Evolutionary conservation across 1,140 invertebrate species (phyloP), one percentile per base, ranked within the genome.

Genomic region (Leptopilina clavipes): DNA sequence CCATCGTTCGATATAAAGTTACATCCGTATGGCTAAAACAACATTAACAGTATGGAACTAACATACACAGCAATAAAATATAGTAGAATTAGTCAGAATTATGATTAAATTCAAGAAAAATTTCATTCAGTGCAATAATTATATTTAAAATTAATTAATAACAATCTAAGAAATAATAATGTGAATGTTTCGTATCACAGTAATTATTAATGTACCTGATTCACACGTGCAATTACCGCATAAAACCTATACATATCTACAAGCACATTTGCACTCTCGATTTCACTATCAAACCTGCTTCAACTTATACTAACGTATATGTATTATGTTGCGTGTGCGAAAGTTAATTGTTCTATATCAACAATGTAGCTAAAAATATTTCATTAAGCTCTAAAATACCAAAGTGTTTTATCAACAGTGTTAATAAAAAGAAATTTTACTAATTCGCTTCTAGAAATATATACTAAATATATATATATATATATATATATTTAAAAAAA

Each of bases 281-380:
- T 81, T 81, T 81, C 78, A 81, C 76, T 76, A 74, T 76, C 80
- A 70, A 65, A 40, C 31, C 59, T 8, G 59, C 59, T 65, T 31
- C 25, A 31, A 65, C 22, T 65, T 65, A 3, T 14, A 8, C 25
- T 14, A 14, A 0, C 59, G n/a, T 22, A n/a, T 12, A 52, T 40
- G 37, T 9, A 40, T 40, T 48, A 72, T 31, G 80, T 78, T 79
- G 73, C 76, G 52, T 79, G 81, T 79, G 81, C 76, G 74, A 79
- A 82, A 80, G 81, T 80, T 82, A 80, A 78, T 80, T 74, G 76
- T 76, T 59, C 59, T n/a, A 37, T 45, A 40, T 17, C 74, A 76
- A 79, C 76, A 76, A 79, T 65, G 78, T 76, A 76, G 45, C 54
- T 79, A 82, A 79, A 56, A 44, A 79, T 70, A 65, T 54, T 65